These are phyloP conservation scores for Pteruthius melanotis DNA, from an alignment of 2,113 vertebrate genomes.

Conservation along the genomic window DNA sequence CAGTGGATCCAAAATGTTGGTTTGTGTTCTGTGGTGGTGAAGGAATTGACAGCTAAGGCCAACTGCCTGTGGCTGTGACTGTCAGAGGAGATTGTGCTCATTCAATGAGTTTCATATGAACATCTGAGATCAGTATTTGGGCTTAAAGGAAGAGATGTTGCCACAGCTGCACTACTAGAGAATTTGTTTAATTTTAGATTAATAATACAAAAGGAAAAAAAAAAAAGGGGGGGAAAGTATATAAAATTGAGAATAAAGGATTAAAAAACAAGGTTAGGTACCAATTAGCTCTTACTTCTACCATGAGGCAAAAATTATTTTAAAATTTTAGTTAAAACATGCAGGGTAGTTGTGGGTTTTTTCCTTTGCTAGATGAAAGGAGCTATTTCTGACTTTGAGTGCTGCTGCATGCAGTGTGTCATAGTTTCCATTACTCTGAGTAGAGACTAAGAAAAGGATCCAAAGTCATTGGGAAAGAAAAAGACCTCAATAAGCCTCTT, in stretches of 20 bases:
- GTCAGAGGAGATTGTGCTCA: constrained; percentile 2
- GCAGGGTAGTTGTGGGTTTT: not conserved
- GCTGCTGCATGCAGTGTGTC: not conserved
- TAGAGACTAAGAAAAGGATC: not conserved
- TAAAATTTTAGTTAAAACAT: not conserved
- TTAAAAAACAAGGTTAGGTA: not conserved
- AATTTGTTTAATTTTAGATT: not conserved
- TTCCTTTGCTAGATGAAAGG: not conserved
- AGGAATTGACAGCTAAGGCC: not conserved
- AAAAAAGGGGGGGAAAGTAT: fast-evolving
- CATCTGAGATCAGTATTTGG: constrained; percentile 4
- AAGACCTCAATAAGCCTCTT: not conserved
- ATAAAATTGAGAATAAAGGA: not conserved
- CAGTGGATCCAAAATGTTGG: not conserved
- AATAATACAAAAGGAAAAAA: not conserved
- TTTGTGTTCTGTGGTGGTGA: not conserved
- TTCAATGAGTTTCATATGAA: not conserved
- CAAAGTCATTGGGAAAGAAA: not conserved
- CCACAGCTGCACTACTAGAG: not conserved
- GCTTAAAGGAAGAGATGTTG: constrained; percentile 7
- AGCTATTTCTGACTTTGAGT: not conserved
- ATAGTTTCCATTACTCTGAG: constrained; percentile 10
- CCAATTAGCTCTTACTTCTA: not conserved
- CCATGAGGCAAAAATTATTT: not conserved
- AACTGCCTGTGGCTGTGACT: constrained; percentile 1